These are phyloP conservation scores for Pseudorasbora parva DNA, from an alignment of 2,113 vertebrate genomes.

Conservation along the genomic window DNA sequence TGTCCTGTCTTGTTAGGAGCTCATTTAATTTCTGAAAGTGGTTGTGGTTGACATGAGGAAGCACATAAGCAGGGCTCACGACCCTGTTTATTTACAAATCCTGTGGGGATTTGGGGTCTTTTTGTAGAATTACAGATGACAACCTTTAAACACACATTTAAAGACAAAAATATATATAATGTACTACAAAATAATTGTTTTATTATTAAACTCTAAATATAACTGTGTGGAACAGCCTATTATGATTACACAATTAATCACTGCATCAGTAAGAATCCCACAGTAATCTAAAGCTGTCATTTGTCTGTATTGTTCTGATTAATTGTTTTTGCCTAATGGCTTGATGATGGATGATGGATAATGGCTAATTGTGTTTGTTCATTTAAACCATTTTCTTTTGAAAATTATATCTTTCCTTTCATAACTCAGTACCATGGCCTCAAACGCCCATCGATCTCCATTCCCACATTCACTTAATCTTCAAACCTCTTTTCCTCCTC, in stretches of 20 bases:
- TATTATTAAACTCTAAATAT: neutral
- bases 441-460: conserved; percentile 59
- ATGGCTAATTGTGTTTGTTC: conserved; percentile 74
- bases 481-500: conserved; percentile 29
- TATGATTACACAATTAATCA: conserved; percentile 3
- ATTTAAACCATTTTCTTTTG: conserved; percentile 64
- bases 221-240: neutral
- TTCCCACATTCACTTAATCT: conserved; percentile 60
- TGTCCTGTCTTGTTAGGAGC: no score
- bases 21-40: no score
- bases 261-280: neutral
- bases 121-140: neutral
- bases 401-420: conserved; percentile 73
- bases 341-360: conserved; percentile 54
- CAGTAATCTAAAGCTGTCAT: neutral
- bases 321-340: conserved; percentile 71
- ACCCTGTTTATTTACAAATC: no score
- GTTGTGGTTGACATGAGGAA: no score
- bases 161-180: neutral
- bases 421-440: neutral
- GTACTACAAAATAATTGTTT: neutral
- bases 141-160: neutral
- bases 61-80: no score
- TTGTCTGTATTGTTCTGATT: neutral
- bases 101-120: no score